Conservation (phyloP, 1,140 invertebrate species). For the Panagrolaimus sp. region DNA sequence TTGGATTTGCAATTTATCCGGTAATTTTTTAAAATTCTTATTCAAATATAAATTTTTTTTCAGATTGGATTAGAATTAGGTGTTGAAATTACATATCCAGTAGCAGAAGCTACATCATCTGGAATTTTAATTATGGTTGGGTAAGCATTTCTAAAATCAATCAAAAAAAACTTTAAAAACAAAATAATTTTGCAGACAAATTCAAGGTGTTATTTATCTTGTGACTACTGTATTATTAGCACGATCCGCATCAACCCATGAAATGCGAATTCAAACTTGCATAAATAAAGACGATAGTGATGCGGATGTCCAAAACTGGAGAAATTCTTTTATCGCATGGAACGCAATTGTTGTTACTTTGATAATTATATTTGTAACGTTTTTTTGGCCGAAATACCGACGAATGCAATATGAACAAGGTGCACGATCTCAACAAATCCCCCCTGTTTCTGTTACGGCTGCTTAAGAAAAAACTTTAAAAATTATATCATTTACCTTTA, state of each 20-base stretch:
- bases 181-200: slow-evolving; percentile 25
- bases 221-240: slow-evolving; percentile 20
- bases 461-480: too few relatives aligned
- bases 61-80: slow-evolving; percentile 46
- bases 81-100: slow-evolving; percentile 50
- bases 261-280: slow-evolving; percentile 31
- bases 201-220: slow-evolving; percentile 34
- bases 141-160: slow-evolving; percentile 15
- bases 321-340: slow-evolving; percentile 30
- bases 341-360: slow-evolving; percentile 22
- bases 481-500: too few relatives aligned
- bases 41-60: too few relatives aligned
- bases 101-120: slow-evolving; percentile 51
- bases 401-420: slow-evolving; percentile 28
- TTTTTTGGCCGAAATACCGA: slow-evolving; percentile 28
- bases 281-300: slow-evolving; percentile 17
- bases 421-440: neutral
- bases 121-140: slow-evolving; percentile 37
- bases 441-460: too few relatives aligned
- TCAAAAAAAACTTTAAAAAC: neutral
- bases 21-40: too few relatives aligned
- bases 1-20: slow-evolving; percentile 46
- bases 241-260: slow-evolving; percentile 13
- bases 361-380: slow-evolving; percentile 15
- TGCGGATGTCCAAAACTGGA: slow-evolving; percentile 32